Base-by-base conservation (phyloP, 1,140 invertebrate genomes). In the Nasonia vitripennis region DNA sequence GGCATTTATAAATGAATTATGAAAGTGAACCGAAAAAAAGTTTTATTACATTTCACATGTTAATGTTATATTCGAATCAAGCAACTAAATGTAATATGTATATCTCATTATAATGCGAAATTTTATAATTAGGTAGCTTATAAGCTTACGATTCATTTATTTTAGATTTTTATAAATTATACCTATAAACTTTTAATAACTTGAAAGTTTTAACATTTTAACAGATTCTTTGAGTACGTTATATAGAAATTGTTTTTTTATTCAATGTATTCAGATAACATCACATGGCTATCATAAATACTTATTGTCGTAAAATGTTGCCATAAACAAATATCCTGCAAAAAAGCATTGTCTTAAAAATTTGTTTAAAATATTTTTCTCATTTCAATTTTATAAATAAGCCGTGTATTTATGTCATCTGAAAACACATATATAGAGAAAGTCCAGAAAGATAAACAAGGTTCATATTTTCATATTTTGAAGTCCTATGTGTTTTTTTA, bases 1-100 rank as follows among this genome's bases (percentile, higher is more conserved):
- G 73, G 74, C 74, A 68, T 62, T 83, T 78, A 51, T 17, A 62
- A 6, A 34, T 68, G 14, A 75, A 81, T 71, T 75, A 62, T n/a
- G 45, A 10, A 81, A 2, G 34, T 12, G 41, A 73, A 48, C 23
- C 14, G 27, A 0, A 41, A 71, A 62, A 55, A 80, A 68, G 55
- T 34, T 80, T 70, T 70, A 70, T 79, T n/a, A 80, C 34, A 79
- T 37, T 20, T 79, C 41, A 68, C 31, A 68, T 79, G 34, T 79
- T 45, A 79, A 79, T 68, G 68, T 55, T 17, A 55, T 62, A 67
- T 27, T 41, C 45, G 78, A 68, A 45, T 51, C 68, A 51, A 10
- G 68, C 27, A 73, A 70, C 71, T 80, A 81, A 23, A 71, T 37
- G 34, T 37, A 27, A 27, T 81, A 45, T 45, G 27, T 51, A 17